A percentile compares a stretch with the other conserved stretches of the same genome.
Evolutionary conservation across 2,797 vertebrate species (phyloP).

Genomic region (Dermochelys coriacea): DNA sequence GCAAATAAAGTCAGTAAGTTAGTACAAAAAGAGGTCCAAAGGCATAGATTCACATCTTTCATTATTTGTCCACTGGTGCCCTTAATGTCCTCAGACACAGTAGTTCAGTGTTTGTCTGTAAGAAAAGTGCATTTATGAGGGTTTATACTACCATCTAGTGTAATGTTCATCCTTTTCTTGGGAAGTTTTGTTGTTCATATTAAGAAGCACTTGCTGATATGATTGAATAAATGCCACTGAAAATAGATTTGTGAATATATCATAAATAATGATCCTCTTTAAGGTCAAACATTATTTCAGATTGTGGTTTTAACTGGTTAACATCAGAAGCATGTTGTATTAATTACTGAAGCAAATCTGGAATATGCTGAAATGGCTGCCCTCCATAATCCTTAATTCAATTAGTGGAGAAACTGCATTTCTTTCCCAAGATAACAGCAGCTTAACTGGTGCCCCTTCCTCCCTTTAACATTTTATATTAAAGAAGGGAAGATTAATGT

Average conservation of each 20-base stretch:
- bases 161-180: constrained; percentile 43
- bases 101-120: neutral
- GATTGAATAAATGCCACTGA: neutral
- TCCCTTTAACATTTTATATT: constrained; percentile 18
- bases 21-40: neutral
- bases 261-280: constrained; percentile 2
- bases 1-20: neutral
- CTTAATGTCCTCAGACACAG: neutral
- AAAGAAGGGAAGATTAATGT: constrained; percentile 14
- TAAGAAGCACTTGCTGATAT: neutral
- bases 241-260: neutral
- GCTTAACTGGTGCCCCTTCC: constrained; percentile 37
- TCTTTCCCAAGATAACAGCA: constrained; percentile 17
- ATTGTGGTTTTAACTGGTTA: constrained; percentile 11
- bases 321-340: constrained; percentile 30
- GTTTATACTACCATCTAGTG: constrained; percentile 73
- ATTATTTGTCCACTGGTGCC: neutral
- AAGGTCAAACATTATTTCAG: constrained; percentile 24
- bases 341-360: constrained; percentile 58
- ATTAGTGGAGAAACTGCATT: constrained; percentile 51
- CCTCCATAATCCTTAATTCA: constrained; percentile 44
- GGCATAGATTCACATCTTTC: neutral
- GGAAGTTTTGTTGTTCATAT: neutral
- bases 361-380: constrained; percentile 28
- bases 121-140: constrained; percentile 44